phyloP scores from a whole-genome alignment of 2,113 vertebrate species.

The Gyps fulvus region DNA sequence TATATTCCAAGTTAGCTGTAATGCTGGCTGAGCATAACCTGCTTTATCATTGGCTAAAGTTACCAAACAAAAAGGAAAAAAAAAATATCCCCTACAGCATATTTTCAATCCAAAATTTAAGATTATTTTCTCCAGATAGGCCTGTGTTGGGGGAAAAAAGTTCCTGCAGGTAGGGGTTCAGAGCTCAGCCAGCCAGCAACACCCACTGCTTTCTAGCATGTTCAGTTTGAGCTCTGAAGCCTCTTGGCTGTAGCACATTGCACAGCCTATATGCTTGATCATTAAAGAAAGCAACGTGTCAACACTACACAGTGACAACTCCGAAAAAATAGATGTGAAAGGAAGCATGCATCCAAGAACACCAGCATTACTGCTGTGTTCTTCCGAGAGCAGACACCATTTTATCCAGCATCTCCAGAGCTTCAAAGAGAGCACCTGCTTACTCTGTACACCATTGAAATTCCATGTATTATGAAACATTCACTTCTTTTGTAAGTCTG shows the following conservation, averaged over 20 bases:
- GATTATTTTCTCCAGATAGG: neutral
- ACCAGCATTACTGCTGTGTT: neutral
- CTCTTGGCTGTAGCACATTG: neutral
- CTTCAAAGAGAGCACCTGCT: neutral
- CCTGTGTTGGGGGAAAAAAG: accelerated
- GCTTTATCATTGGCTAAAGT: neutral
- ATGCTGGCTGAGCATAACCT: neutral
- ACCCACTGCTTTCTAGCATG: neutral
- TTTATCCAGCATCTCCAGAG: neutral
- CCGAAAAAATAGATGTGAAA: neutral
- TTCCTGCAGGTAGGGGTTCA: neutral
- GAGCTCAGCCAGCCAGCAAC: neutral
- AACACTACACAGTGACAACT: neutral
- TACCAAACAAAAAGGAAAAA: neutral
- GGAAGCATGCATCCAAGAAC: neutral
- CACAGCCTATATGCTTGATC: neutral
- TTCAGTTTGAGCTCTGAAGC: neutral
- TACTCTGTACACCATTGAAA: neutral
- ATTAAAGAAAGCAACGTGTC: neutral
- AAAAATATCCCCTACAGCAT: neutral
- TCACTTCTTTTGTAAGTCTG: neutral
- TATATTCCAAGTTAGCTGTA: neutral
- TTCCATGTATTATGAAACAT: neutral
- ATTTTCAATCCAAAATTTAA: neutral
- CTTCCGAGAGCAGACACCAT: neutral